Percentiles rank a stretch among this genome's conserved stretches.
Evolutionary conservation across 2,888 invertebrate genomes (phyloP).

Genomic region (Cryptophagus acutangulus): DNA sequence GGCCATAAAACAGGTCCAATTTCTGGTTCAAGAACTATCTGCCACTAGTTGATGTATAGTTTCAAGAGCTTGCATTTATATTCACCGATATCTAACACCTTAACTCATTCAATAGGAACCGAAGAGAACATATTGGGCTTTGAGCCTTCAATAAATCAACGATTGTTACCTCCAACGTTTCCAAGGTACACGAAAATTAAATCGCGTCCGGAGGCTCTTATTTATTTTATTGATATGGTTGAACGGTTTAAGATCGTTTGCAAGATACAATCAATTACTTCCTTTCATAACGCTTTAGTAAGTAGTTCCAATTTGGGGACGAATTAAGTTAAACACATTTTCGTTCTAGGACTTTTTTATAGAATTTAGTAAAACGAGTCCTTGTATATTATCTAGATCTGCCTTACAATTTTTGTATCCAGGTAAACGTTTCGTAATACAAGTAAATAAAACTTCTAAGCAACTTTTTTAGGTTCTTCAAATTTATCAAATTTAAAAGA

Average conservation of each 20-base stretch:
- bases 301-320: slow-evolving; percentile 16
- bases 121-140: slow-evolving; percentile 82
- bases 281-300: slow-evolving; percentile 80
- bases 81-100: too few species aligned
- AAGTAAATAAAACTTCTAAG: too few species aligned
- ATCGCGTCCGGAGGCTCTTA: slow-evolving; percentile 69
- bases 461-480: slow-evolving; percentile 22
- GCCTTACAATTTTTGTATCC: slow-evolving; percentile 80
- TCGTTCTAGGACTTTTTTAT: slow-evolving; percentile 79
- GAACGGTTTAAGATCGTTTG: slow-evolving; percentile 74
- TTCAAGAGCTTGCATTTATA: too few species aligned
- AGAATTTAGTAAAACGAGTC: slow-evolving; percentile 81
- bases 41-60: too few species aligned
- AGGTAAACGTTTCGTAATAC: too few species aligned
- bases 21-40: too few species aligned
- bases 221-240: slow-evolving; percentile 78
- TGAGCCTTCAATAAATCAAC: slow-evolving; percentile 93
- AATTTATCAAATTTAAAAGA: slow-evolving; percentile 62
- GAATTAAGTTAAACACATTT: neutral
- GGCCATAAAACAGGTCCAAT: too few species aligned
- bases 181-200: slow-evolving; percentile 93
- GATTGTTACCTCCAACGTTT: slow-evolving; percentile 95
- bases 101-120: too few species aligned
- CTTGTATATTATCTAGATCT: slow-evolving; percentile 89
- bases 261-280: slow-evolving; percentile 71